phyloP scores from a whole-genome alignment of 2,888 invertebrate species.

The Drosophila fulvimacula region DNA sequence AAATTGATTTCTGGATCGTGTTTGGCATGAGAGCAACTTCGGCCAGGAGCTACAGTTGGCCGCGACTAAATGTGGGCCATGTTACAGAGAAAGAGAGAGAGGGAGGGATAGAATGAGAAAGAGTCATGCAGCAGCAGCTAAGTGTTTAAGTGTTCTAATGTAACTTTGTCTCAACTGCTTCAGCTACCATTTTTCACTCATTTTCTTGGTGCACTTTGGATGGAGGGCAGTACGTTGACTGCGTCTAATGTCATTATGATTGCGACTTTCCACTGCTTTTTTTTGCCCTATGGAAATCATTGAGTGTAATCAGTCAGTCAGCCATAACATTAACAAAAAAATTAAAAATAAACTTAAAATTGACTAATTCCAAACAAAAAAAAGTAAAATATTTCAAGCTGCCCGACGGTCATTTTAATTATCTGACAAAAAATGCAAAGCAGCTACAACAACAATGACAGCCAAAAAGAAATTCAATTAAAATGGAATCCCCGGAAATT shows the following conservation, averaged over 20 bases:
- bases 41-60: conserved; percentile 27
- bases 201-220: conserved; percentile 29
- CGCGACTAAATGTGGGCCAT: too few species aligned
- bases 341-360: conserved; percentile 44
- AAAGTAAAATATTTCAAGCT: conserved; percentile 19
- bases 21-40: conserved; percentile 23
- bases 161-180: conserved; percentile 54
- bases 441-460: conserved; percentile 42
- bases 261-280: conserved; percentile 35
- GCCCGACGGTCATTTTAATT: conserved; percentile 67
- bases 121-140: conserved; percentile 51
- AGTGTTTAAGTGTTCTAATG: conserved; percentile 77
- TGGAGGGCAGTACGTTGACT: conserved; percentile 5
- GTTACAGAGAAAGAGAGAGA: not conserved
- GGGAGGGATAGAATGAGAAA: too few species aligned
- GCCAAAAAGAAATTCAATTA: conserved; percentile 71
- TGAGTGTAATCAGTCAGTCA: conserved; percentile 44
- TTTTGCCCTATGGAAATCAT: conserved; percentile 66
- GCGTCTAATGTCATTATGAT: conserved; percentile 65
- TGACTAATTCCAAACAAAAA: conserved; percentile 14
- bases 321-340: not conserved
- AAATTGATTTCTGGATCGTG: conserved; percentile 64
- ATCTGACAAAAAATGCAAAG: conserved; percentile 60
- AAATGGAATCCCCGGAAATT: conserved; percentile 77
- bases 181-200: conserved; percentile 24